These are phyloP conservation scores for Gortyna flavago DNA, from an alignment of 2,888 invertebrate genomes.

Conservation along the genomic window DNA sequence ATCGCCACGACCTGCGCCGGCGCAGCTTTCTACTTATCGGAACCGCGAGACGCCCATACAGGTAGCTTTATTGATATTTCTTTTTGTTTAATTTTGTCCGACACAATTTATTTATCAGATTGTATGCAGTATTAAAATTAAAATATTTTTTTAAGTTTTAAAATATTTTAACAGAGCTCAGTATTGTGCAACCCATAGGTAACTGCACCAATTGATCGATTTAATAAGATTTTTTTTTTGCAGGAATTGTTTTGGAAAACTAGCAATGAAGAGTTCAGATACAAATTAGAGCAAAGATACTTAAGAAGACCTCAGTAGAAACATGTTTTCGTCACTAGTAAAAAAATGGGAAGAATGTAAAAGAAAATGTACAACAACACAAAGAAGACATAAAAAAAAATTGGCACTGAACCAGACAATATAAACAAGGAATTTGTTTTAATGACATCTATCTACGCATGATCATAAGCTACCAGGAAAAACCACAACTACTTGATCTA, in stretches of 20 bases:
- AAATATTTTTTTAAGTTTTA: not conserved
- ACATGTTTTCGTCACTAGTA: too few relatives aligned
- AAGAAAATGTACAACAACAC: not conserved
- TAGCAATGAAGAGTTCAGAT: not conserved
- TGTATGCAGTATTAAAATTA: not conserved
- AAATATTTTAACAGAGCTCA: not conserved
- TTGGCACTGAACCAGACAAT: not conserved
- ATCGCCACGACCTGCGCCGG: conserved; percentile 48
- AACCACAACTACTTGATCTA: not conserved
- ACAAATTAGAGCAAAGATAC: not conserved
- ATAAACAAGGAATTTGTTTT: not conserved
- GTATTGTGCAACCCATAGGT: not conserved
- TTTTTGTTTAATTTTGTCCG: conserved; percentile 38
- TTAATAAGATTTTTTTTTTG: not conserved
- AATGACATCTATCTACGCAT: not conserved
- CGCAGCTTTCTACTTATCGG: conserved; percentile 60
- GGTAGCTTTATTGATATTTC: conserved; percentile 57
- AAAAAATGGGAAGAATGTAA: not conserved
- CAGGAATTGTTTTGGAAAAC: not conserved
- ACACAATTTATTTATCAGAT: conserved; percentile 18
- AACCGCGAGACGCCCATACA: conserved; percentile 47
- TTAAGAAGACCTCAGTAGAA: not conserved
- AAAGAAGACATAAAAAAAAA: not conserved
- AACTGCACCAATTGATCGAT: not conserved
- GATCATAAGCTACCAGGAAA: not conserved